Percentiles rank a stretch among this genome's conserved stretches.
phyloP scores from a whole-genome alignment of 2,113 vertebrate genomes.

The Mohoua ochrocephala region DNA sequence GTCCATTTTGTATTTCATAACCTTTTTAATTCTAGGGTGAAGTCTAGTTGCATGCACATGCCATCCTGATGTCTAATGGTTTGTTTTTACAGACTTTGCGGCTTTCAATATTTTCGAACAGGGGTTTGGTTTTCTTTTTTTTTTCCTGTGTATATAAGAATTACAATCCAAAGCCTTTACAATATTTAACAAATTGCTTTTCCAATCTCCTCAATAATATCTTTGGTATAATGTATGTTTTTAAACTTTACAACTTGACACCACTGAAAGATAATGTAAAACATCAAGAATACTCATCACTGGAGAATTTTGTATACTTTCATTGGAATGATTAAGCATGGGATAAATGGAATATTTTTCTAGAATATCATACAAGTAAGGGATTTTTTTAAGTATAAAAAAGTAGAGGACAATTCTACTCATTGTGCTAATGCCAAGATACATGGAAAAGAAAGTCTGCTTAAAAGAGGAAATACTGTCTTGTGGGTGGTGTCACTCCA shows the following conservation, averaged over 20 bases:
- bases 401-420: neutral
- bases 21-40: neutral
- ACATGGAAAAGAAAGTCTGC: neutral
- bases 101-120: neutral
- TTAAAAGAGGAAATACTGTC: neutral
- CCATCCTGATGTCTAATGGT: neutral
- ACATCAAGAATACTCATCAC: neutral
- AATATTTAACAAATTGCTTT: neutral
- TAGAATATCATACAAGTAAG: neutral
- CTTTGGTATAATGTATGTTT: neutral
- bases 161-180: neutral
- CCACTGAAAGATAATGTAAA: neutral
- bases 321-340: neutral
- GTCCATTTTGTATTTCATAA: neutral
- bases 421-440: neutral
- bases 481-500: neutral
- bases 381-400: neutral
- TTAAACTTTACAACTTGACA: neutral
- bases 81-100: neutral
- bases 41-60: neutral
- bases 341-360: neutral
- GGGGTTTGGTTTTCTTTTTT: neutral
- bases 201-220: neutral
- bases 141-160: neutral
- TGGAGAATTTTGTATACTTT: neutral